These are phyloP conservation scores for Hirtodrosophila cameraria DNA, from an alignment of 2,888 invertebrate genomes.

Conservation along the genomic window DNA sequence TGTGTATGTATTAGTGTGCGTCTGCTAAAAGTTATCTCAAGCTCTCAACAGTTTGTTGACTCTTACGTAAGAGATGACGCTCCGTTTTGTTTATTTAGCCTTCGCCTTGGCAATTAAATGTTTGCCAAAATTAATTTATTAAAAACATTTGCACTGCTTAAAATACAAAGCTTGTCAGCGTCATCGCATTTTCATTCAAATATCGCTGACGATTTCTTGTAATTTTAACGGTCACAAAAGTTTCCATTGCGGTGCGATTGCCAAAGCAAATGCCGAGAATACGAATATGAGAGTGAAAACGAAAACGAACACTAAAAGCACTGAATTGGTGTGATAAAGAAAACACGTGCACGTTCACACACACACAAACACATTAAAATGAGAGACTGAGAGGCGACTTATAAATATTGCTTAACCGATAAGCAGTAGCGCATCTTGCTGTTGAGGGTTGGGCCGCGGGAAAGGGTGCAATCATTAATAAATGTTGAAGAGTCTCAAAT, in stretches of 20 bases:
- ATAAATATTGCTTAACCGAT: conserved; percentile 34
- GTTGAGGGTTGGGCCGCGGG: neutral
- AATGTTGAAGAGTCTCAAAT: no score
- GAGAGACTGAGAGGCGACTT: conserved; percentile 36
- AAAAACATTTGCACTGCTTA: conserved; percentile 48
- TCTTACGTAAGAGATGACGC: conserved; percentile 55
- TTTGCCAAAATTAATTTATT: conserved; percentile 55
- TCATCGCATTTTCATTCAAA: conserved; percentile 5
- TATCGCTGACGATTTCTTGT: neutral
- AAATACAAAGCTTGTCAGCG: conserved; percentile 18
- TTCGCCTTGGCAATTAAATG: conserved; percentile 51
- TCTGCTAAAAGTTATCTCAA: conserved; percentile 19
- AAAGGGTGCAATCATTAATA: no score
- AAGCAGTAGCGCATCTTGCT: conserved; percentile 13
- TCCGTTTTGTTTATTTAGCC: conserved; percentile 43
- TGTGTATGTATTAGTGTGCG: conserved; percentile 7
- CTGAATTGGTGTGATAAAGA: conserved; percentile 25
- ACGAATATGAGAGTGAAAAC: conserved; percentile 39
- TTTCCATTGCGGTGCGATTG: conserved; percentile 54
- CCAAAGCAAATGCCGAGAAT: conserved; percentile 44
- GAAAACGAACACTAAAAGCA: conserved; percentile 46
- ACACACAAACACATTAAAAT: conserved; percentile 4
- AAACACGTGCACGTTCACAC: conserved; percentile 41
- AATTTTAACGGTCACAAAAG: conserved; percentile 41
- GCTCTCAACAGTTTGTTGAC: conserved; percentile 69